These are phyloP conservation scores for Echiichthys vipera DNA, from an alignment of 2,797 vertebrate species.

Conservation along the genomic window DNA sequence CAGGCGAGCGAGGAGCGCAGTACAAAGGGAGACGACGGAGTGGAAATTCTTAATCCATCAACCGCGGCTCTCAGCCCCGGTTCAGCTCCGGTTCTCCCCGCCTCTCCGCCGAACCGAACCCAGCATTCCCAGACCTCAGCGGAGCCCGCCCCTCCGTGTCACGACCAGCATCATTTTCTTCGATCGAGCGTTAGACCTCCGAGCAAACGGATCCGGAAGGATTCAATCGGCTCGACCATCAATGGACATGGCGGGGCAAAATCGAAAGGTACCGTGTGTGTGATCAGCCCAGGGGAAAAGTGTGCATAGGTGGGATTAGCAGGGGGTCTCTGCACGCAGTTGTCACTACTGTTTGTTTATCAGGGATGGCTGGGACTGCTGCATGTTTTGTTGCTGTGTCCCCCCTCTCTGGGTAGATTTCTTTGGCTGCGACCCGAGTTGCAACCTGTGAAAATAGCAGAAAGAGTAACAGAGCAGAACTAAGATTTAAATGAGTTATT, in stretches of 20 bases:
- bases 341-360: slow-evolving; percentile 26
- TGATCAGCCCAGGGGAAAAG: slow-evolving; percentile 32
- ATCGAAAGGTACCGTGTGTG: slow-evolving; percentile 91
- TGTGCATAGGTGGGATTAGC: slow-evolving; percentile 12
- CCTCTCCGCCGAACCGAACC: slow-evolving; percentile 77
- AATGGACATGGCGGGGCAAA: slow-evolving; percentile 88
- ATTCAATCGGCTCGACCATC: slow-evolving; percentile 88
- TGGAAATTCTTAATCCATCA: slow-evolving; percentile 87
- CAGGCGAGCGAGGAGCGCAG: slow-evolving; percentile 91
- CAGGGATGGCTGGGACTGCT: slow-evolving; percentile 8
- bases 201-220: slow-evolving; percentile 97
- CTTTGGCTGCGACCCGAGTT: slow-evolving; percentile 26
- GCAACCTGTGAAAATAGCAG: slow-evolving; percentile 11
- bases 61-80: slow-evolving; percentile 79
- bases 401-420: slow-evolving; percentile 12
- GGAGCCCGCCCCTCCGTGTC: slow-evolving; percentile 84
- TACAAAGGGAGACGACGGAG: slow-evolving; percentile 94
- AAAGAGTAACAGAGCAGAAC: slow-evolving; percentile 1
- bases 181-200: slow-evolving; percentile 98
- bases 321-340: slow-evolving; percentile 33
- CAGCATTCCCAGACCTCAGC: slow-evolving; percentile 71
- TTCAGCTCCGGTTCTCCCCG: slow-evolving; percentile 78
- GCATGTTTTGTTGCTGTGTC: slow-evolving; percentile 18
- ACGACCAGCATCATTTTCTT: slow-evolving; percentile 99
- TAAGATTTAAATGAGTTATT: slow-evolving; percentile 5